A percentile compares a stretch with the other conserved stretches of the same genome.
These are phyloP conservation scores for Pithys albifrons DNA, from an alignment of 2,113 vertebrate species.

Conservation along the genomic window DNA sequence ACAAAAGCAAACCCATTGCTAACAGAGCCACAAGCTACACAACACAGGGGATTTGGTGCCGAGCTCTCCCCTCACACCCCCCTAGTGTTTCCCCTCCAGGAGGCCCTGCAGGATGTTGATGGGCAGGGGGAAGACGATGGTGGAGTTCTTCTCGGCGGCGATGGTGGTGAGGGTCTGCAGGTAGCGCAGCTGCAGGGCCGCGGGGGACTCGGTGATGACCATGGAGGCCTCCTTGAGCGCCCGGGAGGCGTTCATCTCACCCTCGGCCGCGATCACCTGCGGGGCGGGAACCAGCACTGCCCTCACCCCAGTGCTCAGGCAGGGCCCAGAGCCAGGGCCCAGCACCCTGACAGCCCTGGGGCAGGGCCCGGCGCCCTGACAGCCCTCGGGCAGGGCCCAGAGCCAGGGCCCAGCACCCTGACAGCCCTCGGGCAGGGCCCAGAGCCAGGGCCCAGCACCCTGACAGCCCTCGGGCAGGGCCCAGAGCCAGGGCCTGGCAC, in stretches of 20 bases:
- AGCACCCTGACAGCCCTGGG: too few relatives aligned
- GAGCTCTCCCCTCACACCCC: neutral
- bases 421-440: neutral
- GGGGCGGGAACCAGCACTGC: too few relatives aligned
- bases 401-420: neutral
- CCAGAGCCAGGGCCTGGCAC: neutral
- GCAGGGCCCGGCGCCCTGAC: neutral
- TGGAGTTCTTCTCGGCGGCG: slow-evolving; percentile 90
- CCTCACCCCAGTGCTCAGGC: too few relatives aligned
- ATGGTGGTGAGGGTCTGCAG: slow-evolving; percentile 93
- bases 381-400: neutral
- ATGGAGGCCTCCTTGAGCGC: slow-evolving; percentile 90
- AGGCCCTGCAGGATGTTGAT: slow-evolving; percentile 85
- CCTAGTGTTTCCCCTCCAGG: neutral
- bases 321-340: neutral
- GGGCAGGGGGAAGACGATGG: slow-evolving; percentile 92
- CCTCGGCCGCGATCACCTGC: slow-evolving; percentile 91
- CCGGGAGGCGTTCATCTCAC: slow-evolving; percentile 90
- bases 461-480: neutral
- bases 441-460: neutral
- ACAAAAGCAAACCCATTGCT: neutral
- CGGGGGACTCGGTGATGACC: slow-evolving; percentile 89
- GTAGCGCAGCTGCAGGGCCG: slow-evolving; percentile 91
- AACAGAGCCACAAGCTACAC: neutral
- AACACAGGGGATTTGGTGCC: neutral